Evolutionary conservation across 2,888 invertebrate species (phyloP).

Genomic region (Deilephila porcellus): DNA sequence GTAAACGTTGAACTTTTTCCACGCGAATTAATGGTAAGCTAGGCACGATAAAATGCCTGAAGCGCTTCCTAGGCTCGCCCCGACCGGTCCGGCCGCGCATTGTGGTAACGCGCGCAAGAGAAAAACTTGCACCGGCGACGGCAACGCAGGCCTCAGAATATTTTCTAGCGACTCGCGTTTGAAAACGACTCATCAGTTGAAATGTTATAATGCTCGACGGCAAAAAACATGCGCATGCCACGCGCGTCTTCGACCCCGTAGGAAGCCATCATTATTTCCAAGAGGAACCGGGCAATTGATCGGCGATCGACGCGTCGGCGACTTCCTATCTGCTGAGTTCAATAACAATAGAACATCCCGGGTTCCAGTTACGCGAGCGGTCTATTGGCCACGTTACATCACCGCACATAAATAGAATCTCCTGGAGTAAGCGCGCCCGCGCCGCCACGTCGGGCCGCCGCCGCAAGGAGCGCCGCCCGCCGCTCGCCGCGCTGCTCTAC

Average conservation of each 20-base stretch:
- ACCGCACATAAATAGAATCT: conserved; percentile 80
- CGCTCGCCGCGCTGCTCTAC: conserved; percentile 70
- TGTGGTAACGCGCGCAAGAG: conserved; percentile 64
- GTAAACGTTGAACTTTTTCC: conserved; percentile 59
- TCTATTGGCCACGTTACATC: conserved; percentile 74
- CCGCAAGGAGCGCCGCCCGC: not conserved
- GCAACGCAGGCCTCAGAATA: conserved; percentile 51
- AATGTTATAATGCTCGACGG: conserved; percentile 25
- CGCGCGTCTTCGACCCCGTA: conserved; percentile 37
- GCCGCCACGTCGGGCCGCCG: conserved; percentile 73
- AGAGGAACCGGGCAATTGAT: conserved; percentile 42
- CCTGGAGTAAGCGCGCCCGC: conserved; percentile 73
- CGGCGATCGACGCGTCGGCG: conserved; percentile 38
- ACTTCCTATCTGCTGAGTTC: conserved; percentile 45
- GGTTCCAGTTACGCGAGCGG: conserved; percentile 61
- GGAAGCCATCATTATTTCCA: conserved; percentile 42
- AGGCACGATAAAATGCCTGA: conserved; percentile 58
- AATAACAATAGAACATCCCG: conserved; percentile 41
- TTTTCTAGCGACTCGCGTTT: conserved; percentile 53
- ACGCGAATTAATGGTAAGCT: conserved; percentile 53
- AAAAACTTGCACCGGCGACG: conserved; percentile 61
- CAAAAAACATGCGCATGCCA: conserved; percentile 46
- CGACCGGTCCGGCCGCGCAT: conserved; percentile 65
- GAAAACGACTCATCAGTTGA: conserved; percentile 47
- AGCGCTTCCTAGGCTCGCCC: conserved; percentile 60